A percentile compares a stretch with the other conserved stretches of the same genome.
Evolutionary conservation across 2,797 vertebrate species (phyloP).

Genomic region (Columba guinea): DNA sequence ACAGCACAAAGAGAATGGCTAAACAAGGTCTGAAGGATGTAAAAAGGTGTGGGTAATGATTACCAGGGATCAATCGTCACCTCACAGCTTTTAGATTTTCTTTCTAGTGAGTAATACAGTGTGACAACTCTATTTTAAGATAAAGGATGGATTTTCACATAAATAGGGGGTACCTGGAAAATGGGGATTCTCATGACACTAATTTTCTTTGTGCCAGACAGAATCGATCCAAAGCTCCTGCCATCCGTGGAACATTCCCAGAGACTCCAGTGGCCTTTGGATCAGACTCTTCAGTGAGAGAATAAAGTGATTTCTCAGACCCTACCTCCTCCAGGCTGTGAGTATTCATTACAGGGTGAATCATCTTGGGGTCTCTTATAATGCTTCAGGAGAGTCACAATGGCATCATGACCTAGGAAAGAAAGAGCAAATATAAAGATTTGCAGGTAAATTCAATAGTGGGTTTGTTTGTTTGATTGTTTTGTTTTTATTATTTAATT

Average conservation of each 20-base stretch:
- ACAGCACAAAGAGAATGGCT: background rate
- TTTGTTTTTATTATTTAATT: no score
- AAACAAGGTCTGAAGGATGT: background rate
- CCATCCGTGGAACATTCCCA: background rate
- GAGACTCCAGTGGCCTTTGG: background rate
- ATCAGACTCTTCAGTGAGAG: background rate
- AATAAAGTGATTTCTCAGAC: background rate
- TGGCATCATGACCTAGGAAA: slow-evolving; percentile 88
- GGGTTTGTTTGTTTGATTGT: no score
- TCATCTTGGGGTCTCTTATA: slow-evolving; percentile 94
- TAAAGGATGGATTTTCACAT: background rate
- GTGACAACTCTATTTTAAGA: background rate
- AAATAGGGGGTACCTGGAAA: background rate
- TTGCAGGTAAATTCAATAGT: background rate
- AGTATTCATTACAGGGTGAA: slow-evolving; percentile 93
- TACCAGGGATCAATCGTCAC: background rate
- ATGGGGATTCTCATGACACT: background rate
- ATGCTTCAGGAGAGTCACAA: slow-evolving; percentile 95
- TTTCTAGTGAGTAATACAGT: background rate
- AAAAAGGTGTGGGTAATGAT: background rate
- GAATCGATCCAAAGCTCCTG: background rate
- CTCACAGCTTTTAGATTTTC: background rate
- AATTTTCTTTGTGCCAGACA: background rate
- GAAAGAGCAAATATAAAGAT: background rate
- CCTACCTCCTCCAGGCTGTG: slow-evolving; percentile 95